Evolutionary conservation across 92 coral and sea anemone genomes (phyloP), one percentile per base, ranked within the genome.

Genomic region (Parazoanthus darwini): DNA sequence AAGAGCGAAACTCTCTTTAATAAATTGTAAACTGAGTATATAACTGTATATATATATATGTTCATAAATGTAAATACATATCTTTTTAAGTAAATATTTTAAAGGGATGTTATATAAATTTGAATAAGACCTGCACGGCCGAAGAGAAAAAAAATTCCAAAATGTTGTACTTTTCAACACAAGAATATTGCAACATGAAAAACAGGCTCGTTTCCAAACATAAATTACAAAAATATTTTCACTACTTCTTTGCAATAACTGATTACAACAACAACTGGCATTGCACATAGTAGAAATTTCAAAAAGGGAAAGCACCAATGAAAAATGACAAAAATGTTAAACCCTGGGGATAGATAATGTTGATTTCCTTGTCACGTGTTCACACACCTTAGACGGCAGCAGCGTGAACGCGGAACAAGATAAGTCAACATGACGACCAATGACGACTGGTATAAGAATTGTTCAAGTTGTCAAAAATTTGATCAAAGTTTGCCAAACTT

Each of bases 11-110:
- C 42, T 37, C 23, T 37, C 25, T 37, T 76, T 38, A 22, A 22
- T 76, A 76, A 39, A 63, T 3, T 76, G 54, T 76, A 39, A 76
- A 76, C 80, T 20, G 80, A 18, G 25, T 74, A 76, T 37, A 76
- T 76, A 76, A 37, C 9, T 76, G 48, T 37, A 76, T 76, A 76
- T 76, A 44, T 44, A 18, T 76, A n/a, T 76, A 39, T 39, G 18
- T 76, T 29, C 33, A 54, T 76, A 76, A 20, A 14, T 74, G 46
- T 74, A 54, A 54, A 54, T 54, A 54, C 59, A 76, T 76, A 39
- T 76, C 54, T 76, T 39, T 76, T 20, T 76, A 76, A 33, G 80
- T 76, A 76, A 76, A 36, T 76, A 39, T 8, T 6, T 44, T 54
- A 20, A 54, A 54, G 44, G 22, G 8, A 74, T 74, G 36, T 14